Base-by-base conservation (phyloP, 2,113 vertebrate species). In the Eidolon helvum region DNA sequence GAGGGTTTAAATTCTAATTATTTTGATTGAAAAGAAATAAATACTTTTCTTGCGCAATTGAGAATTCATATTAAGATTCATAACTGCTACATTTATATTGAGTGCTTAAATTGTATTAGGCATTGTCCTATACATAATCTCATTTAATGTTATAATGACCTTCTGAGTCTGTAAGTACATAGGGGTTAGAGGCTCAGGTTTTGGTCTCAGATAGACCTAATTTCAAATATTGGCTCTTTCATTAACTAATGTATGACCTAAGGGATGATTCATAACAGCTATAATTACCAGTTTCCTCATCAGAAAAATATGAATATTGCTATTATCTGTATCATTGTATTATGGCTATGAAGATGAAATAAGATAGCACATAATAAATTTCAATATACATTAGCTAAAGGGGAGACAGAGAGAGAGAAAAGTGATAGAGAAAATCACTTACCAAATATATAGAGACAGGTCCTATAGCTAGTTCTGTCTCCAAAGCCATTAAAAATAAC, bases 271-370 rank as follows among this genome's bases (percentile, higher is more conserved):
- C 33, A 71, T 30, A 85, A 63, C 24, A 87, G 33, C 50, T 79
- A 22, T 93, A 90, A n/a, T 87, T 19, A 45, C 68, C 26, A 87
- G 33, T 45, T 87, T 94, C 38, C 59, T 95, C 28, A 30, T 75
- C n/a, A 83, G 45, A 0, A 96, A 93, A 96, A 61, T 80, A 57
- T 80, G 53, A 93, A 33, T 86, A 68, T 87, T 80, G 28, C 48
- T 88, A 89, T 21, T 65, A 40, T 69, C 33, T 92, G 3, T 65
- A 74, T 77, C 68, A 77, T 24, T 82, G 22, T 33, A 24, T 87
- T 91, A 65, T 77, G 87, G 48, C 18, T 71, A 10, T 72, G 18
- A 91, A 89, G 48, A 87, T 40, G 53, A 93, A 66, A 88, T 63
- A 90, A 66, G 63, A 79, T 50, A 50, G n/a, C 30, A 48, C 3